phyloP scores from a whole-genome alignment of 2,888 invertebrate species.

The Cylloceria caligata region DNA sequence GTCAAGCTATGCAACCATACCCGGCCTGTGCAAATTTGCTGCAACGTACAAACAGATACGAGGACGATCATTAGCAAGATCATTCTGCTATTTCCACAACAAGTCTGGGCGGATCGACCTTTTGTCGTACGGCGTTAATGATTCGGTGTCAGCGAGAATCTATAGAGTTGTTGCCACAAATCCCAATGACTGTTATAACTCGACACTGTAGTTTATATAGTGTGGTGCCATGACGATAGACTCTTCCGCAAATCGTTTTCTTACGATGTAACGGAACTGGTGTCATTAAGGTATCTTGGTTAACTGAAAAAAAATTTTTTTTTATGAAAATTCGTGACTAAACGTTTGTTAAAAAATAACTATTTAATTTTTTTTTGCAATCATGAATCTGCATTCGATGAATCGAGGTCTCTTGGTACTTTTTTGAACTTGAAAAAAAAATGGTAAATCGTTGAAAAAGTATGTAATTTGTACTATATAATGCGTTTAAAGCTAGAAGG shows the following conservation, averaged over 20 bases:
- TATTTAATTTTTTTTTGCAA: too few relatives aligned
- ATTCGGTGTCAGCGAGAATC: constrained; percentile 52
- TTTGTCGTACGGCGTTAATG: constrained; percentile 72
- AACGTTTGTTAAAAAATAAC: too few relatives aligned
- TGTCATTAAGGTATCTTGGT: not conserved
- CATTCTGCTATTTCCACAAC: constrained; percentile 66
- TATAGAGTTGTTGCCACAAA: constrained; percentile 16
- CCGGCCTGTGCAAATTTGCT: not conserved
- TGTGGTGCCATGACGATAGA: not conserved
- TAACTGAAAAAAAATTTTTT: not conserved
- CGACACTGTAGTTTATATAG: not conserved
- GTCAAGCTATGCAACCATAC: constrained; percentile 18
- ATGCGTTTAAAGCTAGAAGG: too few relatives aligned
- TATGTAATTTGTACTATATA: too few relatives aligned
- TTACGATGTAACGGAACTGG: not conserved
- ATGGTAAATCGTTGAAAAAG: too few relatives aligned
- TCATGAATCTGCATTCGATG: too few relatives aligned
- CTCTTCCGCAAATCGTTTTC: not conserved
- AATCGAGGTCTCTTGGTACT: too few relatives aligned
- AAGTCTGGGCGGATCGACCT: constrained; percentile 64
- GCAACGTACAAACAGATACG: constrained; percentile 32
- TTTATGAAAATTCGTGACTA: too few relatives aligned
- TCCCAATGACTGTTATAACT: constrained; percentile 21
- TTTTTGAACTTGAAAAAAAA: too few relatives aligned
- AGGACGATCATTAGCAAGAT: constrained; percentile 62